Percentiles rank a stretch among this genome's conserved stretches.
These are phyloP conservation scores for Mylabris sibirica DNA, from an alignment of 2,888 invertebrate genomes.

Conservation along the genomic window DNA sequence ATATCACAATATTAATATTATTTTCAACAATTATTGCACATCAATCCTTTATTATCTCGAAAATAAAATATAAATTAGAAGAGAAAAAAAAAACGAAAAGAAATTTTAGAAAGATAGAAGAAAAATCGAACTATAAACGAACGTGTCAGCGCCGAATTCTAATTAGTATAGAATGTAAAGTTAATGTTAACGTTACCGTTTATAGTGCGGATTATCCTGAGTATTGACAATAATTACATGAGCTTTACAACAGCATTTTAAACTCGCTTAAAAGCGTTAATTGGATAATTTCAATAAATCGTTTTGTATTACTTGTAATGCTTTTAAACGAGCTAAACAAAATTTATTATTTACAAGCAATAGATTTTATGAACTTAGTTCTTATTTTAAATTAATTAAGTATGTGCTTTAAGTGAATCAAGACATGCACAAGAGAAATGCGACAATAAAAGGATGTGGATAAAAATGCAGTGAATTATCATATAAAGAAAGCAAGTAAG, in stretches of 20 bases:
- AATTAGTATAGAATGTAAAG: not conserved
- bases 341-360: slow-evolving; percentile 4
- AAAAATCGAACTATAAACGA: too few relatives aligned
- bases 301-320: not conserved
- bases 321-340: slow-evolving; percentile 3
- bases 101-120: not conserved
- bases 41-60: not conserved
- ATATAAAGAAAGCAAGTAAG: not conserved
- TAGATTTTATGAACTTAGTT: not conserved
- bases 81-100: not conserved
- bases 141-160: not conserved
- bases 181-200: not conserved
- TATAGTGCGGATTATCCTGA: not conserved
- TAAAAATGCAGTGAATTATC: not conserved
- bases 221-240: slow-evolving; percentile 2
- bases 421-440: slow-evolving; percentile 6
- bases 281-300: not conserved
- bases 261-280: not conserved
- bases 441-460: slow-evolving; percentile 7
- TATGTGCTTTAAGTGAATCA: slow-evolving; percentile 5
- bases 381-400: not conserved
- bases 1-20: slow-evolving; percentile 13
- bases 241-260: not conserved
- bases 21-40: not conserved
- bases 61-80: not conserved